Base-by-base conservation (phyloP, 2,888 invertebrate genomes). In the Eupithecia inturbata region DNA sequence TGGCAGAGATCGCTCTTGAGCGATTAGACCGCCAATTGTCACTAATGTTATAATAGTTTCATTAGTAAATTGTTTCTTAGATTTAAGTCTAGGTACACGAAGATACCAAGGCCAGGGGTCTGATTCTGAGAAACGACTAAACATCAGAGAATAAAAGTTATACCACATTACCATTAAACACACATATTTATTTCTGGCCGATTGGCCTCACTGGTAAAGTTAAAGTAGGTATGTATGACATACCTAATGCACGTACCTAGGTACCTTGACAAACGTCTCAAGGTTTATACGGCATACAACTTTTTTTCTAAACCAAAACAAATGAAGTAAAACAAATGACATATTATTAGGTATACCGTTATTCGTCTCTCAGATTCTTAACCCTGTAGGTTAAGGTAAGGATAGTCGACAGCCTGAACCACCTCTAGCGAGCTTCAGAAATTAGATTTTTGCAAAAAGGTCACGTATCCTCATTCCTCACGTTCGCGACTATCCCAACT, bases 51-150 rank as follows among this genome's bases (percentile, higher is more conserved):
- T n/a, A n/a, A n/a, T n/a, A n/a, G n/a, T n/a, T n/a, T n/a, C n/a
- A n/a, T n/a, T n/a, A n/a, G n/a, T n/a, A n/a, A n/a, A n/a, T n/a
- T n/a, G n/a, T n/a, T n/a, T n/a, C n/a, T n/a, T n/a, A n/a, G n/a
- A n/a, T n/a, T n/a, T n/a, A n/a, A n/a, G n/a, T n/a, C n/a, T n/a
- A n/a, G n/a, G n/a, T n/a, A n/a, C n/a, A 63, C 19, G 22, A 31
- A n/a, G 63, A 63, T 33, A n/a, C 33, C 63, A 63, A 33, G 7
- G 9, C n/a, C 60, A 33, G 19, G 7, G 14, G 62, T 16, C 63
- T 19, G 36, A 64, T 36, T 33, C 63, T 64, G 36, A 33, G 63
- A 63, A 31, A 63, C 33, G 63, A 64, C 12, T 64, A 28, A 53
- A 22, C 22, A n/a, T 26, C 57, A 14, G 14, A 22, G 22, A 9